phyloP scores from a whole-genome alignment of 1,140 invertebrate species.

The Drosophila persimilis region DNA sequence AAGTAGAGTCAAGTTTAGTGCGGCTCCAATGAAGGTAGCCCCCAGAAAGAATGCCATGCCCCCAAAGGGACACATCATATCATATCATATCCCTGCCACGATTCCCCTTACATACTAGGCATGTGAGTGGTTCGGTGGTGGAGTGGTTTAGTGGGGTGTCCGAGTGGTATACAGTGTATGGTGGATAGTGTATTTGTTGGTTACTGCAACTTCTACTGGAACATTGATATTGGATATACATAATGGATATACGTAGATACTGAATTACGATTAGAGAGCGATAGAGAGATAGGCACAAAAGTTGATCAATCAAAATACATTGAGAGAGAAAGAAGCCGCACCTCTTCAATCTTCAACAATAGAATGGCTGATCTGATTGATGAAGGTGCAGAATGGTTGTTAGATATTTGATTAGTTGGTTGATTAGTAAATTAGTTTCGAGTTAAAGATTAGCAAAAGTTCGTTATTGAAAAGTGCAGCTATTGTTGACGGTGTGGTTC shows the following conservation, averaged over 20 bases:
- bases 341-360: conserved; percentile 2
- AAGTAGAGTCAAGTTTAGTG: conserved; percentile 41
- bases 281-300: conserved; percentile 40
- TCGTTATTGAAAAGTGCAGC: conserved; percentile 45
- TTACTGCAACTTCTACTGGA: conserved; percentile 73
- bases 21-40: conserved; percentile 1
- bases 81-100: conserved; percentile 2
- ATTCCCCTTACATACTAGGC: conserved; percentile 49
- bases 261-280: conserved; percentile 13
- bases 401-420: conserved; percentile 9
- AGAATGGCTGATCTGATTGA: too few species aligned
- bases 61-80: not conserved
- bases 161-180: conserved; percentile 18
- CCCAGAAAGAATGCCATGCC: too few species aligned
- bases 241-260: conserved; percentile 45
- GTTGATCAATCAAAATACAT: conserved; percentile 47
- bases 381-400: too few species aligned
- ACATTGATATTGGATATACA: conserved; percentile 54
- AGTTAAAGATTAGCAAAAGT: conserved; percentile 37
- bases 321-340: not conserved
- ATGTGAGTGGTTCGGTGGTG: conserved; percentile 33
- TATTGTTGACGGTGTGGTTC: conserved; percentile 32
- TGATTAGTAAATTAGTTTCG: conserved; percentile 46
- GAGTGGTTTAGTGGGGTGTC: conserved; percentile 23
- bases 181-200: conserved; percentile 18